phyloP scores from a whole-genome alignment of 1,140 invertebrate species.

The Sycobia sp. region DNA sequence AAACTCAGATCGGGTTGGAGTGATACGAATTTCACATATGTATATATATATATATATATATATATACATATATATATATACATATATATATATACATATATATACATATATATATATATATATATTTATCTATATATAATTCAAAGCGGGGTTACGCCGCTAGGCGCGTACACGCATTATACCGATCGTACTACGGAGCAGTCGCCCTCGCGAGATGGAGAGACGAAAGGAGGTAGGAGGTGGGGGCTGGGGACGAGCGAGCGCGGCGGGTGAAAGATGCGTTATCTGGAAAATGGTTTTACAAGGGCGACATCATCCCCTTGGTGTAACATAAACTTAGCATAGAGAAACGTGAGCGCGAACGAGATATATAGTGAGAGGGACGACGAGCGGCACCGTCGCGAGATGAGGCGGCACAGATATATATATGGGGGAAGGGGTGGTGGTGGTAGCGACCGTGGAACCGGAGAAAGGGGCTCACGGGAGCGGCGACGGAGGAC shows the following conservation, averaged over 20 bases:
- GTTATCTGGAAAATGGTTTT: conserved; percentile 61
- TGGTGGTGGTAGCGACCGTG: not conserved
- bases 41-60: no score
- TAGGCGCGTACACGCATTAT: no score
- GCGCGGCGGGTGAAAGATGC: conserved; percentile 43
- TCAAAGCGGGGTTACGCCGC: no score
- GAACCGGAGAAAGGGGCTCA: no score
- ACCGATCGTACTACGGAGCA: conserved; percentile 61
- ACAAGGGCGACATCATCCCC: conserved; percentile 62
- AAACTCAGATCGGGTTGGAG: no score
- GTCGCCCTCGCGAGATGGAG: conserved; percentile 56
- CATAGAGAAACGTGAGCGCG: conserved; percentile 42
- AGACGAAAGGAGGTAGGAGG: conserved; percentile 51
- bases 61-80: no score
- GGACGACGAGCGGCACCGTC: not conserved
- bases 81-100: no score
- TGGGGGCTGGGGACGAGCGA: not conserved
- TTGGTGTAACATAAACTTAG: conserved; percentile 55
- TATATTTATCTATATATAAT: no score
- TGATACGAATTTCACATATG: no score
- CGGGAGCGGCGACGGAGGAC: conserved; percentile 29
- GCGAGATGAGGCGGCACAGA: conserved; percentile 26
- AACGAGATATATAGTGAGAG: no score
- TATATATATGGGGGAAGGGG: conserved; percentile 25
- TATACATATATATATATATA: no score